phyloP scores from a whole-genome alignment of 2,113 vertebrate genomes.

The Sinocyclocheilus grahami region DNA sequence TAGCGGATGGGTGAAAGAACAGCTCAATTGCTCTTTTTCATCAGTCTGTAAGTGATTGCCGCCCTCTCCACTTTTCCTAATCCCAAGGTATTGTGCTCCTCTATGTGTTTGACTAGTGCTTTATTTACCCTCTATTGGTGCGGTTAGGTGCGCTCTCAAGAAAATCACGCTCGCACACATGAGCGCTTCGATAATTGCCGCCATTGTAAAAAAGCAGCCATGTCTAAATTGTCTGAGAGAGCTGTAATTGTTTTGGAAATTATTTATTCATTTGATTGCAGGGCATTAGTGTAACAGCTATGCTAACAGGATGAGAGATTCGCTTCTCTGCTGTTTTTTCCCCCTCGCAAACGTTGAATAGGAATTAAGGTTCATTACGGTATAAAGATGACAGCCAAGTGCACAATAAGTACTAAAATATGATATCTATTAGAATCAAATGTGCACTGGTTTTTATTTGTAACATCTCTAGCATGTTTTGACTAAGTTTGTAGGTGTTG shows the following conservation, averaged over 20 bases:
- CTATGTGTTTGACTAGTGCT: conserved; percentile 18
- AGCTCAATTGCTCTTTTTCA: conserved; percentile 17
- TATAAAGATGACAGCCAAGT: not conserved
- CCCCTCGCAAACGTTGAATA: conserved; percentile 2
- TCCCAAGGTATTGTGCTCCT: conserved; percentile 9
- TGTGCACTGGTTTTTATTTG: not conserved
- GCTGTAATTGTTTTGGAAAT: conserved; percentile 63
- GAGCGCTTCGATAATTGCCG: conserved; percentile 59
- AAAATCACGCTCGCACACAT: conserved; percentile 1
- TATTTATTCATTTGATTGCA: conserved; percentile 53
- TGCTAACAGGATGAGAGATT: conserved; percentile 55
- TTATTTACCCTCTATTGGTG: conserved; percentile 9
- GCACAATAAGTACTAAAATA: not conserved
- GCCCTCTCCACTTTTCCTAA: conserved; percentile 30
- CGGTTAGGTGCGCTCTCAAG: not conserved
- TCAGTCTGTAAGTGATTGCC: not conserved
- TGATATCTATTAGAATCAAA: not conserved
- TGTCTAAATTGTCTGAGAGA: conserved; percentile 60
- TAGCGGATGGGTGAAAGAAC: conserved; percentile 1
- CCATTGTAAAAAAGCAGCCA: conserved; percentile 53
- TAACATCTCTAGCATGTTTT: not conserved
- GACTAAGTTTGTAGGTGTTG: not conserved
- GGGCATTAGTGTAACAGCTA: conserved; percentile 58
- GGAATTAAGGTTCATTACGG: conserved; percentile 29
- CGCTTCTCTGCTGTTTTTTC: conserved; percentile 4